Percentiles rank a stretch among this genome's conserved stretches.
These are phyloP conservation scores for Chrysodeixis includens DNA, from an alignment of 2,888 invertebrate species.

Conservation along the genomic window DNA sequence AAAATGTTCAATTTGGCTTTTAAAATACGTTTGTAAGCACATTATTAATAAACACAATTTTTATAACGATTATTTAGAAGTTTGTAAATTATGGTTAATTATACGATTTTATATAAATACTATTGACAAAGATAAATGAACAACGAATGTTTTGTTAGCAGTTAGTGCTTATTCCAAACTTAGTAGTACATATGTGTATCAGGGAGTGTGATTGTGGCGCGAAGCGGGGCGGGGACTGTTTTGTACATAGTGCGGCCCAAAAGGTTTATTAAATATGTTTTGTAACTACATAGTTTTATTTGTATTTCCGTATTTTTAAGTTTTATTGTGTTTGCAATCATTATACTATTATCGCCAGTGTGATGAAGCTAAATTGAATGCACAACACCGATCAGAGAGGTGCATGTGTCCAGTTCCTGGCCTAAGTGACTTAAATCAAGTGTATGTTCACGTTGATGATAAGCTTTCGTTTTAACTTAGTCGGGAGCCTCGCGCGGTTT, in stretches of 20 bases:
- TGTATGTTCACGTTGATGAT: not conserved
- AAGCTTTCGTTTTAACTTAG: slow-evolving; percentile 6
- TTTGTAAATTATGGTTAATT: not conserved
- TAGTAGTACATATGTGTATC: not conserved
- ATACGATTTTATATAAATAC: not conserved
- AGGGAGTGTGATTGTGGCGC: not conserved
- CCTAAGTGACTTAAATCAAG: not conserved
- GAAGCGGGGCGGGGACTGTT: not conserved
- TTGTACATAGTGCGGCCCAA: slow-evolving; percentile 17
- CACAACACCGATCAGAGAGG: too few species aligned
- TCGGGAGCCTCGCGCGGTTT: slow-evolving; percentile 10
- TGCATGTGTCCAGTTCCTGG: not conserved
- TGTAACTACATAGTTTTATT: slow-evolving; percentile 25
- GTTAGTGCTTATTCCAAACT: not conserved
- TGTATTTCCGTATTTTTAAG: not conserved
- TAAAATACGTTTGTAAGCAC: not conserved
- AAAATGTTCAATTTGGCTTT: not conserved
- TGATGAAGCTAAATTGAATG: too few species aligned
- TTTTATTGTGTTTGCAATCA: too few species aligned
- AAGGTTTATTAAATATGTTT: slow-evolving; percentile 50
- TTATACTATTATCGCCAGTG: too few species aligned
- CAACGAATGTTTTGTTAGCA: slow-evolving; percentile 45
- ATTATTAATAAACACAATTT: not conserved
- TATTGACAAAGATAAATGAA: not conserved
- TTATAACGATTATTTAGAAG: not conserved